Evolutionary conservation across 2,888 invertebrate species (phyloP).

Genomic region (Synergus gifuensis): DNA sequence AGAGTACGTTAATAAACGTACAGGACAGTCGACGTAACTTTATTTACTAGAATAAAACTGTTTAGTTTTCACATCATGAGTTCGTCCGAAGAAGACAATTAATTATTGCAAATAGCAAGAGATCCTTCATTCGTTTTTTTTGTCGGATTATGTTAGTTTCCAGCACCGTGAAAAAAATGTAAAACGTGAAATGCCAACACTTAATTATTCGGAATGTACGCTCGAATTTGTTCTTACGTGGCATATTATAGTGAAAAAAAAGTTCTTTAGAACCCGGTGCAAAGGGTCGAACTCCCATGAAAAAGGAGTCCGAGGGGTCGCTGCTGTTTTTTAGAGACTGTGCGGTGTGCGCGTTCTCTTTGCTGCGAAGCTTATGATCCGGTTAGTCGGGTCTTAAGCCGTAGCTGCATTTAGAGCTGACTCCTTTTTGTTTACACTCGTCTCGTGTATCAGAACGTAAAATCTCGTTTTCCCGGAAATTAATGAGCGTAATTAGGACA

Average conservation of each 20-base stretch:
- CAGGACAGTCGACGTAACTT: too few species aligned
- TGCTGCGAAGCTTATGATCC: conserved; percentile 11
- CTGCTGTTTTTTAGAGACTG: background rate
- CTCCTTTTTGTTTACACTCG: conserved; percentile 28
- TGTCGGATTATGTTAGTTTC: background rate
- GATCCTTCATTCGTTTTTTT: too few species aligned
- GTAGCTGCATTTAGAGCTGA: conserved; percentile 32
- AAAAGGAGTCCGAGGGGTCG: background rate
- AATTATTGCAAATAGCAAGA: too few species aligned
- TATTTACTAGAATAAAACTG: too few species aligned
- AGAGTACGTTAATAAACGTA: too few species aligned
- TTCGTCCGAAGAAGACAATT: too few species aligned
- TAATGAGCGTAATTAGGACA: conserved; percentile 39
- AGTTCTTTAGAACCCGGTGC: background rate
- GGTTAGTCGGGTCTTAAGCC: conserved; percentile 13
- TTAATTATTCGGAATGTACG: background rate
- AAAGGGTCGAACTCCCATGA: background rate
- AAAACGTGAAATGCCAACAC: background rate
- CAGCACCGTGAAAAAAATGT: background rate
- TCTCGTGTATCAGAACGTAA: conserved; percentile 36
- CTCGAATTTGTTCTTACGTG: background rate
- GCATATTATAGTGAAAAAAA: background rate
- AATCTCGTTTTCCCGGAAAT: conserved; percentile 30
- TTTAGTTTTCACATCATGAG: too few species aligned
- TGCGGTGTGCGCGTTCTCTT: background rate